Evolutionary conservation across 1,140 invertebrate genomes (phyloP).

Genomic region (Brachionus asplanchnoidis): DNA sequence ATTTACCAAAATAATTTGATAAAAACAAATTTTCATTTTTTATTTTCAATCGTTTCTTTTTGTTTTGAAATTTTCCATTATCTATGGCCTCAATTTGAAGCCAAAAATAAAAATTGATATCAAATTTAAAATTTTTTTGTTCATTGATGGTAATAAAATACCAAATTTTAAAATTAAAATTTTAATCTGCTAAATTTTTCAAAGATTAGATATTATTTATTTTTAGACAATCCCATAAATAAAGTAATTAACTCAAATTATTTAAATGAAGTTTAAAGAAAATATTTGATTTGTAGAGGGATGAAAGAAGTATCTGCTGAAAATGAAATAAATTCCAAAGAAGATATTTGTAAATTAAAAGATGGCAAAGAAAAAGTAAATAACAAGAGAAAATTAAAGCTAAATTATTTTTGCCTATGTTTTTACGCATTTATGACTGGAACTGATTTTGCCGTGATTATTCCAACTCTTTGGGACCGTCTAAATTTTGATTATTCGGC

Average conservation of each 20-base stretch:
- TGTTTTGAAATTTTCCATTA: not conserved
- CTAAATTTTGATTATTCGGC: not conserved
- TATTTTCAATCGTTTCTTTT: not conserved
- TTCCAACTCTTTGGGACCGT: conserved; percentile 32
- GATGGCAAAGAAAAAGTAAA: not conserved
- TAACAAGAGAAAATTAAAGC: not conserved
- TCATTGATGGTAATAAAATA: not conserved
- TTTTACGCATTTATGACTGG: conserved; percentile 35
- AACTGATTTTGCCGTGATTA: conserved; percentile 39
- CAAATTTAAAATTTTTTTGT: not conserved
- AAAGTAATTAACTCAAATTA: too few relatives aligned
- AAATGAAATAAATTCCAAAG: not conserved
- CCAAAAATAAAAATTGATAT: not conserved
- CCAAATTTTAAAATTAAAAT: not conserved
- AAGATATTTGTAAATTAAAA: not conserved
- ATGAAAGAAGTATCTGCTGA: not conserved
- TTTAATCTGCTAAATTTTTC: not conserved
- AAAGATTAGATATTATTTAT: not conserved
- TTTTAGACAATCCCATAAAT: not conserved
- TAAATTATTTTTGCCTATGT: conserved; percentile 24
- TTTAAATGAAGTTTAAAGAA: not conserved
- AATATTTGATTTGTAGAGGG: not conserved
- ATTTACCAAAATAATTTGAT: not conserved
- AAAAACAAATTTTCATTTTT: not conserved
- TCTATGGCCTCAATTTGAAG: not conserved